Conservation (phyloP, 2,113 vertebrate species). For the Otus sunia region DNA sequence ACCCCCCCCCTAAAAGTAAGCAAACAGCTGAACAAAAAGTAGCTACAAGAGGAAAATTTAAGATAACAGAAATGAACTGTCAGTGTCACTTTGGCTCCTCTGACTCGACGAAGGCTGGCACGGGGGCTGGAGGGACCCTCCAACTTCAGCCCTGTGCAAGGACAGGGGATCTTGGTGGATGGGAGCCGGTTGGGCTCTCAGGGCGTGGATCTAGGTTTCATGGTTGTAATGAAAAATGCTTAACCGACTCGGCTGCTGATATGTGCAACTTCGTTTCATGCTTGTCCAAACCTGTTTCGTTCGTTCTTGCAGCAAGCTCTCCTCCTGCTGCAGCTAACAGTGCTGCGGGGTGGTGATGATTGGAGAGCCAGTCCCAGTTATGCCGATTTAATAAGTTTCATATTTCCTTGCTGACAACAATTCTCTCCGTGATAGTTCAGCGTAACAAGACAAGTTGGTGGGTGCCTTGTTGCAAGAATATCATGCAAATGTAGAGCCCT, state of each 20-base stretch:
- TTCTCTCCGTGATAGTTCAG: not conserved
- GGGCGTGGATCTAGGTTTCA: not conserved
- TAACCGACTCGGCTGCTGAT: not conserved
- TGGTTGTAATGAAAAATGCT: not conserved
- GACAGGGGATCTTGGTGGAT: fast-evolving
- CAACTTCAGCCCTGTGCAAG: fast-evolving
- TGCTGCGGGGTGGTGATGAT: not conserved
- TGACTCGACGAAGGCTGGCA: fast-evolving
- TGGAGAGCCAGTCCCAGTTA: not conserved
- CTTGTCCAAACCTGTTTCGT: conserved; percentile 13
- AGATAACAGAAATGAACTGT: not conserved
- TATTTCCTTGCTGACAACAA: not conserved
- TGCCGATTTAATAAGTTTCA: fast-evolving
- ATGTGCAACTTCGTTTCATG: not conserved
- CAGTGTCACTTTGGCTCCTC: not conserved
- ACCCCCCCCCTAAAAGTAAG: not conserved
- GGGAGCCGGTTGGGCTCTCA: fast-evolving
- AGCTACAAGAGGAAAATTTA: not conserved
- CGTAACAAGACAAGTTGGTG: not conserved
- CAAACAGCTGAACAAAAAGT: not conserved
- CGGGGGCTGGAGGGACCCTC: not conserved
- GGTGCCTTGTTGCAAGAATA: not conserved
- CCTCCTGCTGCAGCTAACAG: not conserved
- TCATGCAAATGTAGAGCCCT: not conserved
- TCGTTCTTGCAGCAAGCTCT: not conserved